phyloP scores from a whole-genome alignment of 2,888 invertebrate species.

The Nemotelus pantherinus region DNA sequence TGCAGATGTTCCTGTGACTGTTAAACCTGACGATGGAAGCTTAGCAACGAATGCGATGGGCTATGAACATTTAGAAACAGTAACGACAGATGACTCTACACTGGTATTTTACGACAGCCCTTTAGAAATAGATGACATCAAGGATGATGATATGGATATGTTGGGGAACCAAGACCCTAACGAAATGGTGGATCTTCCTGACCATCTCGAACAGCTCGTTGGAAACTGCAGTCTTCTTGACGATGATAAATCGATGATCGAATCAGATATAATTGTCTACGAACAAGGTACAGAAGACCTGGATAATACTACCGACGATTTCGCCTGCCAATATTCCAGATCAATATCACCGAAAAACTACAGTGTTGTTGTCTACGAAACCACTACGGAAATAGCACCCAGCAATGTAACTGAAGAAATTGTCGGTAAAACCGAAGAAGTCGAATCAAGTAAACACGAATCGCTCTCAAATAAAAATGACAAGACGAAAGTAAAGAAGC shows the following conservation, averaged over 20 bases:
- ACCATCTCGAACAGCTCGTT: constrained; percentile 2
- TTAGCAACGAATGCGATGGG: background rate
- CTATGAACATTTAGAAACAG: background rate
- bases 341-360: background rate
- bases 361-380: constrained; percentile 44
- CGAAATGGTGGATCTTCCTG: background rate
- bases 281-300: constrained; percentile 8
- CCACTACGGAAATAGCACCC: constrained; percentile 25
- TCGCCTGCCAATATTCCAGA: background rate
- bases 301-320: background rate
- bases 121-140: background rate
- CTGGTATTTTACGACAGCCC: background rate
- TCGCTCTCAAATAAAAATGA: background rate
- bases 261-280: constrained; percentile 18
- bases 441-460: background rate
- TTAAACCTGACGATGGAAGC: background rate
- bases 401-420: background rate
- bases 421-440: background rate
- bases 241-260: background rate
- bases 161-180: background rate
- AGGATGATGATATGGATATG: constrained; percentile 6
- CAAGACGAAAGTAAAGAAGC: background rate
- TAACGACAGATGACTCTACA: background rate
- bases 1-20: background rate
- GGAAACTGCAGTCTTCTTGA: background rate